Conservation (phyloP, 2,797 vertebrate genomes). For the Furcifer pardalis region DNA sequence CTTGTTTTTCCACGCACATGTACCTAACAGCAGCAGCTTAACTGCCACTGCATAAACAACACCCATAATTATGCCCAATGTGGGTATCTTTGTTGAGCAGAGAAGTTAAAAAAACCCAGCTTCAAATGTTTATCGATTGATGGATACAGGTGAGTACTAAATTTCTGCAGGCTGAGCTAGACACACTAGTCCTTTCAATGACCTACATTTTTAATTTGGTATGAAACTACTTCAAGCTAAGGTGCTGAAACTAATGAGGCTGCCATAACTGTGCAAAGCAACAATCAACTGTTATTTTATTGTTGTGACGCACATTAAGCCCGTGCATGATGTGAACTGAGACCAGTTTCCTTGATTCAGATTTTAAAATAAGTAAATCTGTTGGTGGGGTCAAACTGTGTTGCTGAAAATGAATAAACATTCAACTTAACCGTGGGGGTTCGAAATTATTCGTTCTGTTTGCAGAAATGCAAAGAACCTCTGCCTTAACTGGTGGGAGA, state of each 20-base stretch:
- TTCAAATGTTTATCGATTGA: slow-evolving; percentile 48
- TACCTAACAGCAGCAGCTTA: slow-evolving; percentile 48
- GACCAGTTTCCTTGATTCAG: slow-evolving; percentile 56
- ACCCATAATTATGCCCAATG: slow-evolving; percentile 56
- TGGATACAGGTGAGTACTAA: slow-evolving; percentile 55
- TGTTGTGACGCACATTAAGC: slow-evolving; percentile 61
- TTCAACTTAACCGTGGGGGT: slow-evolving; percentile 47
- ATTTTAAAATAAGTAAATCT: slow-evolving; percentile 24
- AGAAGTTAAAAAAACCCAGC: slow-evolving; percentile 33
- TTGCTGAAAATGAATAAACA: slow-evolving; percentile 66
- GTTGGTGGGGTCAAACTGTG: slow-evolving; percentile 46
- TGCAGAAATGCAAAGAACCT: slow-evolving; percentile 43
- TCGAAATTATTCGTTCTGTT: slow-evolving; percentile 61
- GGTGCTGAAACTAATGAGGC: slow-evolving; percentile 73
- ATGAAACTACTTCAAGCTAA: slow-evolving; percentile 70
- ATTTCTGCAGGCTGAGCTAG: slow-evolving; percentile 64
- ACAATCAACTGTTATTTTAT: slow-evolving; percentile 69
- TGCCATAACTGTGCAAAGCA: slow-evolving; percentile 62
- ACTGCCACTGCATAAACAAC: slow-evolving; percentile 47
- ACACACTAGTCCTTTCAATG: slow-evolving; percentile 71
- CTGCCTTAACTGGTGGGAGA: slow-evolving; percentile 39
- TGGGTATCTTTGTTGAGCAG: slow-evolving; percentile 46
- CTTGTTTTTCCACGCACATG: slow-evolving; percentile 44
- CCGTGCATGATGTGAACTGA: slow-evolving; percentile 52
- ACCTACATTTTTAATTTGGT: slow-evolving; percentile 76